These are phyloP conservation scores for Pipistrellus pygmaeus DNA, from an alignment of 2,797 vertebrate genomes.

Conservation along the genomic window DNA sequence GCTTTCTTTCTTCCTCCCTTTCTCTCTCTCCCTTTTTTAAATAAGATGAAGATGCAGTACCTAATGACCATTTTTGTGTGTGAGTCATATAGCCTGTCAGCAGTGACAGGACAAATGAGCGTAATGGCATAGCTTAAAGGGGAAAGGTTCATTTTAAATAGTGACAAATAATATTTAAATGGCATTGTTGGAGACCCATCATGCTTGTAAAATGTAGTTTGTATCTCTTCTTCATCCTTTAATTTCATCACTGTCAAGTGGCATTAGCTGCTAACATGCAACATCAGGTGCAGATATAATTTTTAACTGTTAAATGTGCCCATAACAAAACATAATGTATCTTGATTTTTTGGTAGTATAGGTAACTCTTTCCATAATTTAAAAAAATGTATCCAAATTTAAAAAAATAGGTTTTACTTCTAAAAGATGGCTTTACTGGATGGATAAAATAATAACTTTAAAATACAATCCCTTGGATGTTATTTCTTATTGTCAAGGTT, in stretches of 20 bases:
- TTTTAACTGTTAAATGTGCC: constrained; percentile 90
- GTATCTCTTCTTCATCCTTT: constrained; percentile 91
- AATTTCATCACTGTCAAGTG: constrained; percentile 91
- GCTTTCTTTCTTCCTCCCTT: constrained; percentile 91
- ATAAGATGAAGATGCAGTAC: constrained; percentile 98
- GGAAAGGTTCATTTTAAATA: constrained; percentile 94
- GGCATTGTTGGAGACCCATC: constrained; percentile 97
- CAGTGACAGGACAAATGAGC: constrained; percentile 98
- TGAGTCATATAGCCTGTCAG: constrained; percentile 99
- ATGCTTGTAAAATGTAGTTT: constrained; percentile 95
- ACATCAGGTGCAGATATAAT: constrained; percentile 91
- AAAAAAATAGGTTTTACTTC: constrained; percentile 71
- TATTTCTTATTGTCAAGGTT: constrained; percentile 77
- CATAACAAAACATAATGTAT: constrained; percentile 88
- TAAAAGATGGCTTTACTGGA: constrained; percentile 58
- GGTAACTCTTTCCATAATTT: constrained; percentile 82
- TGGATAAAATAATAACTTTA: constrained; percentile 64
- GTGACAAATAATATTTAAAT: constrained; percentile 97
- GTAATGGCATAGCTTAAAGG: constrained; percentile 98
- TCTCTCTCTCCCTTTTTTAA: constrained; percentile 87
- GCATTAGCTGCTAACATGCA: constrained; percentile 90
- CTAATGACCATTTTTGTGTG: constrained; percentile 99
- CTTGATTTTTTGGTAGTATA: constrained; percentile 82
- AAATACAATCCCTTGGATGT: constrained; percentile 76
- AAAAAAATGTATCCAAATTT: constrained; percentile 65